Evolutionary conservation across 1,140 invertebrate genomes (phyloP).

Genomic region (Hetaerina americana): DNA sequence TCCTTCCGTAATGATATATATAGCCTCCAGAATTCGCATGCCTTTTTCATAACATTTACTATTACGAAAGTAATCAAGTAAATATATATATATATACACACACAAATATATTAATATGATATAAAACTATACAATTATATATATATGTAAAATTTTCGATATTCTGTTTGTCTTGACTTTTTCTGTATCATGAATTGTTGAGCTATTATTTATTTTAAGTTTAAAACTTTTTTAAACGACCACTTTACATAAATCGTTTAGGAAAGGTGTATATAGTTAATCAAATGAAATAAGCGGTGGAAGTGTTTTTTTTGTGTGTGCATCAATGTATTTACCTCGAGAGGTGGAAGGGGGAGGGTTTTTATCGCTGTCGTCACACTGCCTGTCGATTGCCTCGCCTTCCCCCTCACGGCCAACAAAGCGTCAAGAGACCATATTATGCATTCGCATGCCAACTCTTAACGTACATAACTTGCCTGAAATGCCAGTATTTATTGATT

Average conservation of each 20-base stretch:
- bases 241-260: neutral
- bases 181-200: neutral
- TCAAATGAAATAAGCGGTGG: neutral
- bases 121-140: no score
- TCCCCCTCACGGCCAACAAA: neutral
- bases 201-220: constrained; percentile 1
- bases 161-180: neutral
- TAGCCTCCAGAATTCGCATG: neutral
- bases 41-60: neutral
- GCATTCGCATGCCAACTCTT: no score
- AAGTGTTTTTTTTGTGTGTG: neutral
- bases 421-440: no score
- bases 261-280: neutral
- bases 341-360: neutral
- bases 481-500: no score
- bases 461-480: no score
- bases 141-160: neutral
- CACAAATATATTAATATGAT: no score
- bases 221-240: neutral
- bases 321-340: neutral
- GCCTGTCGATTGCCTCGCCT: neutral
- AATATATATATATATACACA: no score
- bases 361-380: neutral
- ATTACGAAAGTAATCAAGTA: neutral
- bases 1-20: neutral